Evolutionary conservation across 2,113 vertebrate species (phyloP).

Genomic region (Tragulus kanchil): DNA sequence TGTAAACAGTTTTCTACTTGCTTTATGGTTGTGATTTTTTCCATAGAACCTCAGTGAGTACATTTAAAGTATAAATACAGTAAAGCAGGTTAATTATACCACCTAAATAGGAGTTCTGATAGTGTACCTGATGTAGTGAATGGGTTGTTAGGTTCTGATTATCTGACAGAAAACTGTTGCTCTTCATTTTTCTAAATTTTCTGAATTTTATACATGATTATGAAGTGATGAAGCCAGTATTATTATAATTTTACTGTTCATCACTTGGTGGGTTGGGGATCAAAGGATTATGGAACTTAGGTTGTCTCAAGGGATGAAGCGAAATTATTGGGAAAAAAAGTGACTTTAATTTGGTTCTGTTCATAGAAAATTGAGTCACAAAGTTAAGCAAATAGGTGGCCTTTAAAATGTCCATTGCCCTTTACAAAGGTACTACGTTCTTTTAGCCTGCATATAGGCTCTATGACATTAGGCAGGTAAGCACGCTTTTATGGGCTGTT

Average conservation of each 20-base stretch:
- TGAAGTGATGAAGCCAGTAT: neutral
- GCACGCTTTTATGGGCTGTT: neutral
- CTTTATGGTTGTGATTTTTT: neutral
- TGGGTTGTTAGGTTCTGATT: neutral
- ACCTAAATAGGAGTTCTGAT: neutral
- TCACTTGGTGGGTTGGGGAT: neutral
- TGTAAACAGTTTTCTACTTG: neutral
- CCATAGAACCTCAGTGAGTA: neutral
- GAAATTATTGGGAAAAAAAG: neutral
- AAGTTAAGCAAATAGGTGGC: neutral
- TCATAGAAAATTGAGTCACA: neutral
- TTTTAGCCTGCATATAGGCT: neutral
- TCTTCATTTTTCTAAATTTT: slow-evolving; percentile 27
- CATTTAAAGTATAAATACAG: neutral
- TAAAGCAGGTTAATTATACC: slow-evolving; percentile 26
- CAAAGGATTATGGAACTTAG: neutral
- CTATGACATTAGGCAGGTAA: neutral
- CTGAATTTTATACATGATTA: neutral
- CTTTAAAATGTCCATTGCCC: neutral
- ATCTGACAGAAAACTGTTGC: neutral
- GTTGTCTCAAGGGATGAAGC: neutral
- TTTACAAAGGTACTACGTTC: neutral
- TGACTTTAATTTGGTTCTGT: neutral
- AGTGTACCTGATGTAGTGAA: neutral
- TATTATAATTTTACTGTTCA: neutral